phyloP scores from a whole-genome alignment of 2,888 invertebrate genomes.

The Catocala nupta region DNA sequence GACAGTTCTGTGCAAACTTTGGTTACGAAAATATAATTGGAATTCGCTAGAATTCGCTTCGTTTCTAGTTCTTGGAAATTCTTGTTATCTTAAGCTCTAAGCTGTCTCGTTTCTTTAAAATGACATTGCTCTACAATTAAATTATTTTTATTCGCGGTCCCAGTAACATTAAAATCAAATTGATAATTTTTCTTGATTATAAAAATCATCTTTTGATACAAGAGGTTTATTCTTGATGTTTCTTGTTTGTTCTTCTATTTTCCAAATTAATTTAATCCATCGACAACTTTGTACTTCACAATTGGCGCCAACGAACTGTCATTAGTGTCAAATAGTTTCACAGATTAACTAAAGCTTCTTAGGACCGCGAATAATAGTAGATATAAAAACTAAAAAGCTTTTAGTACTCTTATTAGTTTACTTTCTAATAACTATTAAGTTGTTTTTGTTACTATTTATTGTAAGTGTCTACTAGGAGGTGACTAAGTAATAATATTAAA shows the following conservation, averaged over 20 bases:
- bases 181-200: too few relatives aligned
- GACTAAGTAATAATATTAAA: conserved; percentile 63
- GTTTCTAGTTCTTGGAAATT: not conserved
- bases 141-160: not conserved
- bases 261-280: too few relatives aligned
- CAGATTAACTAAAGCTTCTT: not conserved
- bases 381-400: not conserved
- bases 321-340: not conserved
- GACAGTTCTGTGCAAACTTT: conserved; percentile 4
- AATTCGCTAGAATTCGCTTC: conserved; percentile 7
- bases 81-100: too few relatives aligned
- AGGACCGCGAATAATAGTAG: conserved; percentile 4
- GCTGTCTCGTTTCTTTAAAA: too few relatives aligned
- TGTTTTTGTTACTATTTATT: conserved; percentile 17
- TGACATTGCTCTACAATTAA: too few relatives aligned
- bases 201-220: too few relatives aligned
- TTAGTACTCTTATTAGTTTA: conserved; percentile 6
- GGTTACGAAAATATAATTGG: not conserved
- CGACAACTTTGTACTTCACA: not conserved
- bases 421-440: not conserved
- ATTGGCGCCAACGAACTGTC: conserved; percentile 1
- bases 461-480: conserved; percentile 67
- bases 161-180: too few relatives aligned
- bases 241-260: too few relatives aligned
- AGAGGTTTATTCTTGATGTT: too few relatives aligned